Conservation (phyloP, 2,888 invertebrate genomes). For the Acanthococcus lagerstroemiae region DNA sequence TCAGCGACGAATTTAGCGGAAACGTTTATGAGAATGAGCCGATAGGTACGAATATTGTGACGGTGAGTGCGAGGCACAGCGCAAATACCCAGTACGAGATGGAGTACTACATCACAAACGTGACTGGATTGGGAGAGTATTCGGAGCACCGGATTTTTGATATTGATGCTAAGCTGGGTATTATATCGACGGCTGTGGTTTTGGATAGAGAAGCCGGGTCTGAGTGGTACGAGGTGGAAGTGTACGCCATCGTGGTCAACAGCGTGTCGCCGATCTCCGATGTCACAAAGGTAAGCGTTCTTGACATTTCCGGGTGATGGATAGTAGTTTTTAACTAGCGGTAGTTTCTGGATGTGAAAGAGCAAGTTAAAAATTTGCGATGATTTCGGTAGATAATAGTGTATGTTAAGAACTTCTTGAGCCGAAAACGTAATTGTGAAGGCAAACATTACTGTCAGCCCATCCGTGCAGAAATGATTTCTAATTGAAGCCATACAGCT, state of each 20-base stretch:
- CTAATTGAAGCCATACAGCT: too few species aligned
- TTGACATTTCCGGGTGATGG: too few species aligned
- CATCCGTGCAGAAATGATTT: too few species aligned
- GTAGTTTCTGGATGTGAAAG: too few species aligned
- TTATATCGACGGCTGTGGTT: conserved; percentile 71
- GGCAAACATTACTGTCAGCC: too few species aligned
- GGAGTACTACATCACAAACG: conserved; percentile 69
- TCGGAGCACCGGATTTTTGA: conserved; percentile 84
- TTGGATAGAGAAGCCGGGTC: conserved; percentile 76
- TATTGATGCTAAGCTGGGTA: conserved; percentile 78
- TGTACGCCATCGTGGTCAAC: conserved; percentile 69
- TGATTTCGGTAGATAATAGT: too few species aligned
- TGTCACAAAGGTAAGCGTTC: conserved; percentile 71
- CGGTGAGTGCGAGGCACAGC: conserved; percentile 55
- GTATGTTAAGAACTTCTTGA: too few species aligned
- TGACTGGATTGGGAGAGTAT: conserved; percentile 50
- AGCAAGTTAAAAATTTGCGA: too few species aligned
- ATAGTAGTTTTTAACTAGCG: too few species aligned
- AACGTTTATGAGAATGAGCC: conserved; percentile 83
- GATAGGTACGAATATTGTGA: conserved; percentile 72
- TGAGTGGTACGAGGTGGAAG: conserved; percentile 71
- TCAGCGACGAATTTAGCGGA: conserved; percentile 58
- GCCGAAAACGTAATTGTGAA: too few species aligned
- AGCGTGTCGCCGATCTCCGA: conserved; percentile 59
- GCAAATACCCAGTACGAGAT: conserved; percentile 47